phyloP scores from a whole-genome alignment of 2,797 vertebrate genomes.

The Propithecus perrieri region DNA sequence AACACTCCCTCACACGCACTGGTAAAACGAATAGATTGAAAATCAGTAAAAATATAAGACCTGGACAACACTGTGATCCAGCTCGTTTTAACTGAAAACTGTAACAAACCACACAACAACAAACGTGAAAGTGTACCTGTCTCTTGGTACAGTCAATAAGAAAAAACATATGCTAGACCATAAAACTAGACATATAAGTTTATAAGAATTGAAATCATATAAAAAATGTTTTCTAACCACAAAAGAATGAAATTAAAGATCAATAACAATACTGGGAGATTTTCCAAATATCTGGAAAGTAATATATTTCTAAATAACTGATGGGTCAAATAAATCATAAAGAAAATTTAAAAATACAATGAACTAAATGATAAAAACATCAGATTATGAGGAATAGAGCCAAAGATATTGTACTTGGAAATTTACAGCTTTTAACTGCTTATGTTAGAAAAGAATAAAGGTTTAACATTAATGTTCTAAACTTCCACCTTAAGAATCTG shows the following conservation, averaged over 20 bases:
- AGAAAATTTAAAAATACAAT: neutral
- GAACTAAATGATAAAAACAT: neutral
- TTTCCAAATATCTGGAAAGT: neutral
- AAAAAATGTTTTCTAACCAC: conserved; percentile 15
- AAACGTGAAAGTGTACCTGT: neutral
- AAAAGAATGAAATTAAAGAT: neutral
- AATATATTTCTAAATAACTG: neutral
- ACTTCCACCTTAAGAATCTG: neutral
- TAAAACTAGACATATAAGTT: neutral
- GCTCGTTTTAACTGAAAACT: neutral
- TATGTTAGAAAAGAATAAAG: conserved; percentile 1
- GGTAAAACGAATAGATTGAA: neutral
- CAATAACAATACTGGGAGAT: neutral
- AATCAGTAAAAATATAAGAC: neutral
- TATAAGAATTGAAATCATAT: neutral
- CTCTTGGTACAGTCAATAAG: neutral
- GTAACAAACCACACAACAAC: neutral
- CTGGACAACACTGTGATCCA: neutral
- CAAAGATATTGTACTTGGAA: neutral
- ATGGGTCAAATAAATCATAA: conserved; percentile 24
- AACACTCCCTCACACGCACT: neutral
- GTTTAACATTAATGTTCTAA: neutral
- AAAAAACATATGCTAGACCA: neutral
- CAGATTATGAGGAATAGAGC: neutral
- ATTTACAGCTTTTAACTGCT: neutral